Base-by-base conservation (phyloP, 2,888 invertebrate genomes). In the Dexiosoma caninum region DNA sequence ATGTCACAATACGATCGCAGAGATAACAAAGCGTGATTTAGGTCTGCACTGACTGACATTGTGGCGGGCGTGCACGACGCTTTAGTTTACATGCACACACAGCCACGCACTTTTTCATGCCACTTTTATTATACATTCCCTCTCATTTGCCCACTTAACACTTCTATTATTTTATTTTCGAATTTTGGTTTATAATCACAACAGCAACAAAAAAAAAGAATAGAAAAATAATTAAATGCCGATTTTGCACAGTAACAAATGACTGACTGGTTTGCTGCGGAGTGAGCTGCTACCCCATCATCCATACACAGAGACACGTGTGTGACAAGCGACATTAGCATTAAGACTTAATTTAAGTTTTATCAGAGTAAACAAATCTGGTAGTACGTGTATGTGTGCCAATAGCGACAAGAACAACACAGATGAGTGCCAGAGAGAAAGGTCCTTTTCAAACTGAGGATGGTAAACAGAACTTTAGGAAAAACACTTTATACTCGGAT, bases 301-400 rank as follows among this genome's bases (percentile, higher is more conserved):
- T 32, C 21, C 9, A 12, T 23, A 57, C 14, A 57, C 37, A 83
- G 82, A 81, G 86, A 85, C 88, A 88, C 88, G 88, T 88, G 88
- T 87, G 85, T 85, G 84, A 86, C 87, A 86, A 84, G 85, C 84
- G 87, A 86, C 87, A 88, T 87, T 87, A 85, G 86, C 85, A 86
- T 87, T 88, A 87, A 87, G 87, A 88, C 88, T 88, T 87, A 87
- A 88, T 88, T 88, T 88, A 87, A 87, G 87, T 87, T 85, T 88
- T 88, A 88, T 88, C 88, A 74, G 82, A 51, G 81, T 83, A 85
- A 88, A 87, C 88, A 88, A 87, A 88, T 88, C 88, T 86, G 64
- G 16, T 67, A 14, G 53, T 60, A 60, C 51, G 46, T 32, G 37
- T 37, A 60, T 59, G 46, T 32, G 37, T 37, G 42, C 14, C 59